Percentiles rank a stretch among this genome's conserved stretches.
phyloP scores from a whole-genome alignment of 2,113 vertebrate species.

The Coptodon bakossiorum region DNA sequence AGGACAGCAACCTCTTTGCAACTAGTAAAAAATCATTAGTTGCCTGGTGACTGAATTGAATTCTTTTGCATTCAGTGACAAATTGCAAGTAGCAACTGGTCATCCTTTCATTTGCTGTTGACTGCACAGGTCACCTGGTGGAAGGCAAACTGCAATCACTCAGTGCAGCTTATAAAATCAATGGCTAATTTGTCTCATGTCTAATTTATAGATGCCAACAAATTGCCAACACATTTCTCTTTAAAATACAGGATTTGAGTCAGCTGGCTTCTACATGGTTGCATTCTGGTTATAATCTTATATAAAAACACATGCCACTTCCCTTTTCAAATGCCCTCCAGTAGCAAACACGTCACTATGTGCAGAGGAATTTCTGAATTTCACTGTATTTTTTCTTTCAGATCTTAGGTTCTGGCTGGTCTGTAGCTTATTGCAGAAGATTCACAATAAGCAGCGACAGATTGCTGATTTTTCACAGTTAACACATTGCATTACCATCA shows the following conservation, averaged over 20 bases:
- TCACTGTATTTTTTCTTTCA: neutral
- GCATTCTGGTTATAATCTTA: neutral
- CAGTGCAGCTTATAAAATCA: neutral
- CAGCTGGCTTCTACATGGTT: neutral
- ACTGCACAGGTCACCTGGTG: neutral
- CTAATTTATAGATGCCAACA: neutral
- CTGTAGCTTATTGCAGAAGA: neutral
- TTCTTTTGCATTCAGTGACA: neutral
- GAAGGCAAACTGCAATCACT: neutral
- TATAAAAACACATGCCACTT: neutral
- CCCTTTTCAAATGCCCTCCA: neutral
- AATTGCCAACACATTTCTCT: neutral
- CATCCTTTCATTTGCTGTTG: neutral
- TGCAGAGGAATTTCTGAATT: neutral
- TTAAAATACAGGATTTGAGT: neutral
- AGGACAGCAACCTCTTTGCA: neutral
- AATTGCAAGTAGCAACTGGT: neutral
- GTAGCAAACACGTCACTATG: neutral
- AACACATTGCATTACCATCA: neutral
- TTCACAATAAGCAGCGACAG: neutral
- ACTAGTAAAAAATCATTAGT: neutral
- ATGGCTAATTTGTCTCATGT: neutral
- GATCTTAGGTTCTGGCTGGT: neutral
- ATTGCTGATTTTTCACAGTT: neutral
- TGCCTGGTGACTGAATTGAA: rapidly evolving